A percentile compares a stretch with the other conserved stretches of the same genome.
Evolutionary conservation across 2,888 invertebrate species (phyloP).

Genomic region (Argyresthia goedartella): DNA sequence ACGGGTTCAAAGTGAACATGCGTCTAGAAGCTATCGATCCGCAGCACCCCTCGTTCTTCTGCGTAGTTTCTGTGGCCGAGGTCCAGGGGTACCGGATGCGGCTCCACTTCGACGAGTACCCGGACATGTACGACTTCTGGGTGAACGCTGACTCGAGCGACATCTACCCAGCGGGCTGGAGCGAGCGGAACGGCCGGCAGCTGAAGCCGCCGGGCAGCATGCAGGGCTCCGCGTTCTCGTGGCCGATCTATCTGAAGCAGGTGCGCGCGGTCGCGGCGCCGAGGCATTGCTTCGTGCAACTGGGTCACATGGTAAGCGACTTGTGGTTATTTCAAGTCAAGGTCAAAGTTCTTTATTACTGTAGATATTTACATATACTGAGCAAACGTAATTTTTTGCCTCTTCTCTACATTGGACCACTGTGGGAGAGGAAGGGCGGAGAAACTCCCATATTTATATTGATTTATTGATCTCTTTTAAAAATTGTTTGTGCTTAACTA

Average conservation of each 20-base stretch:
- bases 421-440: too few relatives aligned
- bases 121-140: conserved; percentile 93
- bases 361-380: too few relatives aligned
- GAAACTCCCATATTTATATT: too few relatives aligned
- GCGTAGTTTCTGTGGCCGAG: conserved; percentile 88
- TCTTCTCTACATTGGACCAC: too few relatives aligned
- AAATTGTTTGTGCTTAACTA: too few relatives aligned
- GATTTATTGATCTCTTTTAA: too few relatives aligned
- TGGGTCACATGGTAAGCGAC: conserved; percentile 71
- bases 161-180: conserved; percentile 95
- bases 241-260: conserved; percentile 85
- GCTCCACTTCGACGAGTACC: conserved; percentile 93
- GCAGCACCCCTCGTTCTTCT: conserved; percentile 88
- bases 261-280: conserved; percentile 84
- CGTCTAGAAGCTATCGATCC: conserved; percentile 95
- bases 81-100: conserved; percentile 86
- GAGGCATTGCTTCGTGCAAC: conserved; percentile 79
- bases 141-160: conserved; percentile 91
- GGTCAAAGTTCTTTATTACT: too few relatives aligned
- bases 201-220: conserved; percentile 85
- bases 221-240: conserved; percentile 76
- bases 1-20: conserved; percentile 87
- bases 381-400: too few relatives aligned
- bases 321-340: too few relatives aligned
- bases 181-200: conserved; percentile 83